Base-by-base conservation (phyloP, 2,888 invertebrate species). In the Charanyca ferruginea region DNA sequence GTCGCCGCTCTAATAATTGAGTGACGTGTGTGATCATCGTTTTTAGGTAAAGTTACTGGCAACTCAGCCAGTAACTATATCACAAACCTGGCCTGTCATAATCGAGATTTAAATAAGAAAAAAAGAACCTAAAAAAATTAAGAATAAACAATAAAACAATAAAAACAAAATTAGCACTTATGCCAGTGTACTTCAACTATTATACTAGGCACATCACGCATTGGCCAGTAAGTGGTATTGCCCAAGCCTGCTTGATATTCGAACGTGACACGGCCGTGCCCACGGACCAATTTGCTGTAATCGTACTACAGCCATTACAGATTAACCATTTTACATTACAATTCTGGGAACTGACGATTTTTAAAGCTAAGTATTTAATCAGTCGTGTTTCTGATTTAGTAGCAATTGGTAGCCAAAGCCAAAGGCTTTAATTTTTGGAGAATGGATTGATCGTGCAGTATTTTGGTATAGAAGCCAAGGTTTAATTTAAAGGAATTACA, bases 241-340 rank as follows among this genome's bases (percentile, higher is more conserved):
- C 89, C 79, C 86, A 93, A 93, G 89, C 90, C 90, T 91, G 88
- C 80, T 94, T 93, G 90, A 91, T 92, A 93, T 93, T 93, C 94
- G 92, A 87, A 74, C 94, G 94, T 93, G 93, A 93, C 92, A 92
- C 87, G 85, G 87, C 90, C 88, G 81, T 86, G 86, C 87, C 90
- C 87, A 80, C 87, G 87, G 91, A 86, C 91, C 94, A 93, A 94
- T 95, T 94, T 93, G 83, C 91, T 79, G 87, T 94, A 95, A 95
- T 95, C 92, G 87, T 86, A 90, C 89, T 87, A 87, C 83, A 84
- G 82, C 89, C 85, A 93, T 94, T 92, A 93, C 88, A 87, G 90
- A 94, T 94, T 93, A 92, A 89, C 86, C 89, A 89, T 91, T 93
- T 93, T 94, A 93, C 93, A 93, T 94, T 90, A 91, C 93, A 91